Evolutionary conservation across 1,140 invertebrate genomes (phyloP), one percentile per base, ranked within the genome.

Genomic region (Heliothis subflexa): DNA sequence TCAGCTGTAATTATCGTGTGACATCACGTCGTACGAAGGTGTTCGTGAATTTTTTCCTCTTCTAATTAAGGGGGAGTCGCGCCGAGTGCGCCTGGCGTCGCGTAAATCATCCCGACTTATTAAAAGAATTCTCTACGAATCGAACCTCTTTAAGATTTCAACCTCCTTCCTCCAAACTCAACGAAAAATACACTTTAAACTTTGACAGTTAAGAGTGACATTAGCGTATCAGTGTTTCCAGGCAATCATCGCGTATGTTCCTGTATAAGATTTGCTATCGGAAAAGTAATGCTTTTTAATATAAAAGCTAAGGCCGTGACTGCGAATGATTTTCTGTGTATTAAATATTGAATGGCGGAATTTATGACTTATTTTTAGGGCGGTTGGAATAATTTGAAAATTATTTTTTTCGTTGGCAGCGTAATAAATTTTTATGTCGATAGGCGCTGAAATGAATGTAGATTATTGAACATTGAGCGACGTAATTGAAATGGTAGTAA

Each of bases 81-180:
- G 66, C 83, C 83, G 79, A 55, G 79, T 85, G 83, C 57, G 52
- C 47, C 49, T 85, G 83, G 79, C 83, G 70, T 72, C 79, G 73
- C 83, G 83, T 85, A 85, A 85, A 85, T 85, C 83, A 85, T 85
- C 52, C 75, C 59, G 71, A 78, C 79, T 85, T 85, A 85, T 85
- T 85, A 85, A 85, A 85, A 85, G 79, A 83, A 81, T 78, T 81
- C 78, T 77, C 76, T 68, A 72, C 79, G 81, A 84, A 84, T 82
- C 83, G 81, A 84, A 82, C 81, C 76, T 80, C 83, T 79, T 81
- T 78, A 81, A 81, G 82, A 81, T 72, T 49, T 28, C 73, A 68
- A 75, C 61, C 61, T 79, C 59, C 73, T 47, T 40, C 40, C 21
- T 11, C 11, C 13, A n/a, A 11, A 21, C n/a, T 45, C 64, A 70